phyloP scores from a whole-genome alignment of 2,797 vertebrate species.

The Phoebastria nigripes region DNA sequence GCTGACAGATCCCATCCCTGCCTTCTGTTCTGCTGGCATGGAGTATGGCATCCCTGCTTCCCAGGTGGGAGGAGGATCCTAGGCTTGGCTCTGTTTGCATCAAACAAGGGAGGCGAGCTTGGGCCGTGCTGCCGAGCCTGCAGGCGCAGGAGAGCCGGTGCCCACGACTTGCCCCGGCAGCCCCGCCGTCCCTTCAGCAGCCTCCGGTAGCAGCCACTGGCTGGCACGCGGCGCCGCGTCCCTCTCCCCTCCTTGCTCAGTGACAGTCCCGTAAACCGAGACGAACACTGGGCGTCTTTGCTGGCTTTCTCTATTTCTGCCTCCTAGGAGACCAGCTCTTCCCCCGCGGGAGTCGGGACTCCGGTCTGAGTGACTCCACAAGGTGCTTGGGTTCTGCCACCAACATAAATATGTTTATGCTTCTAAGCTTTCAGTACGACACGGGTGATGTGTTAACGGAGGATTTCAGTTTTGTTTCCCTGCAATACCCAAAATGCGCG shows the following conservation, averaged over 20 bases:
- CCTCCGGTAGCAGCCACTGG: neutral
- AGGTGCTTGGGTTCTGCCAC: neutral
- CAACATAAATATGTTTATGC: fast-evolving
- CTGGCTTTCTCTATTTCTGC: neutral
- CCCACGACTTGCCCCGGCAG: fast-evolving
- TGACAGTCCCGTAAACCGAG: fast-evolving
- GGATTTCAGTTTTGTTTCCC: neutral
- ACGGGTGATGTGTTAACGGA: neutral
- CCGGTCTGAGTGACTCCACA: neutral
- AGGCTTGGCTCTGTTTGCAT: fast-evolving
- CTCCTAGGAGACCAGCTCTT: neutral
- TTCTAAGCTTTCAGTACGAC: neutral
- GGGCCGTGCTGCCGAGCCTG: neutral
- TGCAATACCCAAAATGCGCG: fast-evolving
- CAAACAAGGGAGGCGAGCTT: fast-evolving
- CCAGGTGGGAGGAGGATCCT: neutral
- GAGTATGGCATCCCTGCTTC: neutral
- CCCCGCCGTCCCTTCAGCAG: neutral
- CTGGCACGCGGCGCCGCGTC: fast-evolving
- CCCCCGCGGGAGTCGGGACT: fast-evolving
- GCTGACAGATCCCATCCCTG: neutral
- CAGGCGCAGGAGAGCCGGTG: fast-evolving
- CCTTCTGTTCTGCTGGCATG: neutral
- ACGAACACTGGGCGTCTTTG: fast-evolving
- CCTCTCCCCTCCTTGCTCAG: neutral